Percentiles rank a stretch among this genome's conserved stretches.
These are phyloP conservation scores for Cossypha niveicapilla DNA, from an alignment of 2,797 vertebrate genomes.

Conservation along the genomic window DNA sequence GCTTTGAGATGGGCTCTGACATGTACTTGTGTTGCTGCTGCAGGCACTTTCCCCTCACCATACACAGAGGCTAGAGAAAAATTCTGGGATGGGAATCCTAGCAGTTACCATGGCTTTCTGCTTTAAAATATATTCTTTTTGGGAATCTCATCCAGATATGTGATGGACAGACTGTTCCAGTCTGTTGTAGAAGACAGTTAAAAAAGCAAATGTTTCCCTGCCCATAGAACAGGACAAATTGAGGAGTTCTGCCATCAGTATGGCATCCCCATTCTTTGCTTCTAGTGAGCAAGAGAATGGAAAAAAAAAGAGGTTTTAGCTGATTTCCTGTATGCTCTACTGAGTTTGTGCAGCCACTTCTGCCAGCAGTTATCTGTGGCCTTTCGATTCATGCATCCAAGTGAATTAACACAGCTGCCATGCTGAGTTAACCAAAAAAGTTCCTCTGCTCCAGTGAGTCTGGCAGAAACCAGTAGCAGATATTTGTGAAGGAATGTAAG, in stretches of 20 bases:
- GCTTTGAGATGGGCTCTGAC: conserved; percentile 45
- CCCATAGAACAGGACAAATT: neutral
- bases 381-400: neutral
- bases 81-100: neutral
- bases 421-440: neutral
- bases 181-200: neutral
- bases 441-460: neutral
- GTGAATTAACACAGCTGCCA: neutral
- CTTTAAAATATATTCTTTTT: neutral
- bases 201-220: neutral
- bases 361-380: neutral
- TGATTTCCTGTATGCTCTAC: neutral
- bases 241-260: neutral
- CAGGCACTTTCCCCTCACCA: conserved; percentile 19
- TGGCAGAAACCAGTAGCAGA: neutral
- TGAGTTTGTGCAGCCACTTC: neutral
- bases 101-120: neutral
- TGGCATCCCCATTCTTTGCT: neutral
- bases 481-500: neutral
- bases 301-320: neutral
- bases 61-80: neutral
- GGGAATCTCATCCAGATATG: neutral
- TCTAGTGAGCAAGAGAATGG: neutral
- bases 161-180: neutral
- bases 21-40: conserved; percentile 19